phyloP scores from a whole-genome alignment of 2,888 invertebrate species.

The Acronicta psi region DNA sequence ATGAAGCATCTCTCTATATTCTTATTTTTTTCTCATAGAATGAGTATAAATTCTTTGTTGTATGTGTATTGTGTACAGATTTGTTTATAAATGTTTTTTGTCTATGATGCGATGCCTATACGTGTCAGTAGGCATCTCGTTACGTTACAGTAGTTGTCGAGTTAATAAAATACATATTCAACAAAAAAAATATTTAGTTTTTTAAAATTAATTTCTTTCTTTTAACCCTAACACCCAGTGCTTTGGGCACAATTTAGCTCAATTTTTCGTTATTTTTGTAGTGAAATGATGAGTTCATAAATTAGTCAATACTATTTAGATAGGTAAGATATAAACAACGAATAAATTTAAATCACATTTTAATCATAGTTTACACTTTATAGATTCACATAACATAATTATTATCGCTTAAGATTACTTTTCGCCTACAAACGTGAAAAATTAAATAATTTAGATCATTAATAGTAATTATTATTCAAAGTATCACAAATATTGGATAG shows the following conservation, averaged over 20 bases:
- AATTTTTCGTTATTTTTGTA: no score
- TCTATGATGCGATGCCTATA: slow-evolving; percentile 43
- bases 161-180: slow-evolving; percentile 56
- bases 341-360: slow-evolving; percentile 81
- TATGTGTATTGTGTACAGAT: slow-evolving; percentile 29
- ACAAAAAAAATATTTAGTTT: slow-evolving; percentile 14
- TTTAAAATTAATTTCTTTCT: not conserved
- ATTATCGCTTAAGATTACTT: slow-evolving; percentile 79
- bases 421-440: slow-evolving; percentile 87
- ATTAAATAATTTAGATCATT: slow-evolving; percentile 89
- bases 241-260: no score
- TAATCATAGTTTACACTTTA: slow-evolving; percentile 83
- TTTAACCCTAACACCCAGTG: no score
- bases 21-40: slow-evolving; percentile 16
- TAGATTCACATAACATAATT: slow-evolving; percentile 80
- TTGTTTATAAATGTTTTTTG: slow-evolving; percentile 27
- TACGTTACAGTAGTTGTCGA: slow-evolving; percentile 45
- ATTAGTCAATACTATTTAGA: not conserved
- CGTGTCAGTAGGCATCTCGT: slow-evolving; percentile 19
- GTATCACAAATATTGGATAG: slow-evolving; percentile 88
- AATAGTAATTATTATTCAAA: slow-evolving; percentile 87
- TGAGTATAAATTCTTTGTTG: slow-evolving; percentile 19
- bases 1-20: slow-evolving; percentile 6
- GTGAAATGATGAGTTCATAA: no score
- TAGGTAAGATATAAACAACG: slow-evolving; percentile 58